Evolutionary conservation across 2,888 invertebrate genomes (phyloP).

Genomic region (Oasisia sp.): DNA sequence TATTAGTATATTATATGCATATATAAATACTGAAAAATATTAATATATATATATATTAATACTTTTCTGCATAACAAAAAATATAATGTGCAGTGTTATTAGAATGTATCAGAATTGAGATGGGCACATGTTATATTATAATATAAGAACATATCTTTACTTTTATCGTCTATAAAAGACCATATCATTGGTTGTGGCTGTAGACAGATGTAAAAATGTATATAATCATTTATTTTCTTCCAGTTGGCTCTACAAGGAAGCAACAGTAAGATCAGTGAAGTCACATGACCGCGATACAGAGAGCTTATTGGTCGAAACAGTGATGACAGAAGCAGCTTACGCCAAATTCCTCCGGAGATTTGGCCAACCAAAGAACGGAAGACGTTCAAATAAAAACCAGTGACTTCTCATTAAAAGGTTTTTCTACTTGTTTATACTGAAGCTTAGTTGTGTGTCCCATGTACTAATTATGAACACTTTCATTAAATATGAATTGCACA

Average conservation of each 20-base stretch:
- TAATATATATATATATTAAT: not conserved
- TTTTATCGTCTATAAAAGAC: too few relatives aligned
- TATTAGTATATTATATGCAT: too few relatives aligned
- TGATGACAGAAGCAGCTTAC: constrained; percentile 71
- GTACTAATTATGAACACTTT: too few relatives aligned
- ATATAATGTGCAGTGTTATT: not conserved
- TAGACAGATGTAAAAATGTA: too few relatives aligned
- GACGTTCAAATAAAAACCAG: not conserved
- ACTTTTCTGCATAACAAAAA: not conserved
- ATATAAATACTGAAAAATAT: too few relatives aligned
- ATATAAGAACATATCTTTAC: too few relatives aligned
- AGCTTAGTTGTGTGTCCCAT: not conserved
- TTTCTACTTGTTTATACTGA: not conserved
- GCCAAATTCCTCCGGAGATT: constrained; percentile 69
- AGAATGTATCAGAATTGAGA: not conserved
- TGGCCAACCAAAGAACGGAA: constrained; percentile 26
- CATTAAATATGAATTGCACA: too few relatives aligned
- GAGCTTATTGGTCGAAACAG: constrained; percentile 71
- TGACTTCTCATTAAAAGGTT: not conserved
- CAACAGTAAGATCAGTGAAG: constrained; percentile 70
- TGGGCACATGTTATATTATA: not conserved
- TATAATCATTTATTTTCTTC: constrained; percentile 20
- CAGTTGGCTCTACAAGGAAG: constrained; percentile 75
- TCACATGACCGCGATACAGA: constrained; percentile 70
- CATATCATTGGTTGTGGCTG: too few relatives aligned